These are phyloP conservation scores for Hyperoplus lanceolatus DNA, from an alignment of 2,797 vertebrate species.

Conservation along the genomic window DNA sequence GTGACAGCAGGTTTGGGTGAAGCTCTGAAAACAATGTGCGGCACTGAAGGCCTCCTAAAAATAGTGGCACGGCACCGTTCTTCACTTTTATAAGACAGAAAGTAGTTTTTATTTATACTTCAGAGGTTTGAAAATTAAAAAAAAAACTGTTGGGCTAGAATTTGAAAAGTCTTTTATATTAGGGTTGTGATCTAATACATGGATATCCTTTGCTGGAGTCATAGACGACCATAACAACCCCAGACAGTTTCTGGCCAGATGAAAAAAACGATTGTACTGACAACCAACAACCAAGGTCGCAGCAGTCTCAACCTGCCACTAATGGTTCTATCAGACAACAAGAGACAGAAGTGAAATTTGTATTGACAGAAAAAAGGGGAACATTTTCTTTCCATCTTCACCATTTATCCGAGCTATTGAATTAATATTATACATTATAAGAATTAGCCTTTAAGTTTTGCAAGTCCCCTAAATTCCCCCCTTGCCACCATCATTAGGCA, in stretches of 20 bases:
- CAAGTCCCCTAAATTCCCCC: too few relatives aligned
- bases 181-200: conserved; percentile 1
- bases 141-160: conserved; percentile 16
- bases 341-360: conserved; percentile 28
- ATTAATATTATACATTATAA: background rate
- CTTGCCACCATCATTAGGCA: background rate
- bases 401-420: conserved; percentile 4
- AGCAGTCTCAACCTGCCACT: conserved; percentile 1
- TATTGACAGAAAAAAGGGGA: conserved; percentile 9
- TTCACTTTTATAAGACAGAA: conserved; percentile 32
- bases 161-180: conserved; percentile 11
- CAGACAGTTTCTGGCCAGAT: conserved; percentile 22
- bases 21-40: conserved; percentile 18
- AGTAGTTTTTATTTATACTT: conserved; percentile 46
- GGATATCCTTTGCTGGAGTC: conserved; percentile 20
- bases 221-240: conserved; percentile 4
- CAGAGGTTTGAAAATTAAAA: conserved; percentile 16
- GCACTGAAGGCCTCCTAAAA: conserved; percentile 37
- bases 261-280: conserved; percentile 2
- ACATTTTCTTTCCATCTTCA: conserved; percentile 7
- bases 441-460: background rate
- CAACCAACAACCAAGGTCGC: conserved; percentile 24
- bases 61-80: conserved; percentile 36
- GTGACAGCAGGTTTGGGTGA: conserved; percentile 16
- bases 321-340: conserved; percentile 27